A percentile compares a stretch with the other conserved stretches of the same genome.
phyloP scores from a whole-genome alignment of 1,140 invertebrate genomes.

The Papilio dardanus region DNA sequence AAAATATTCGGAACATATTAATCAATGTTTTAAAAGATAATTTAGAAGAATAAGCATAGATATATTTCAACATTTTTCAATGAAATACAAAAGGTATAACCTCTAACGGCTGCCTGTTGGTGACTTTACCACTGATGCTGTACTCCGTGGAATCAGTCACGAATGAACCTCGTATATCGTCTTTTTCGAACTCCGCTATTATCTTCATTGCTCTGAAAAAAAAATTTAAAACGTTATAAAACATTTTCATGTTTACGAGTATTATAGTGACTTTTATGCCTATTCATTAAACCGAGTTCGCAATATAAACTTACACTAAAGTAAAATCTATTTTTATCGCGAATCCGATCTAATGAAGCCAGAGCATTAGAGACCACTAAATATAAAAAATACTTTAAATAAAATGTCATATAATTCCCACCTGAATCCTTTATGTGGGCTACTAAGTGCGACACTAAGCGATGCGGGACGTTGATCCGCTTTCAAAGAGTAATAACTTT shows the following conservation, averaged over 20 bases:
- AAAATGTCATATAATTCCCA: constrained; percentile 40
- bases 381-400: too few species aligned
- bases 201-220: constrained; percentile 75
- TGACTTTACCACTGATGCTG: constrained; percentile 70
- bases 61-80: too few species aligned
- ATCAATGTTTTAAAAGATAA: too few species aligned
- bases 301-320: too few species aligned
- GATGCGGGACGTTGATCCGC: constrained; percentile 63
- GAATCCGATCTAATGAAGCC: too few species aligned
- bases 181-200: constrained; percentile 65
- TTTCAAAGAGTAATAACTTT: constrained; percentile 64
- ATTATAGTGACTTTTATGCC: too few species aligned
- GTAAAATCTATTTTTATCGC: too few species aligned
- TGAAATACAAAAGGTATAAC: constrained; percentile 51
- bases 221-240: constrained; percentile 5
- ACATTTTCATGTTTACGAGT: too few species aligned
- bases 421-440: constrained; percentile 71
- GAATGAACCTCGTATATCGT: constrained; percentile 69
- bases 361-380: too few species aligned
- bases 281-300: too few species aligned
- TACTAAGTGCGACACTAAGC: constrained; percentile 61
- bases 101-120: constrained; percentile 69
- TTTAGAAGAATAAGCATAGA: too few species aligned
- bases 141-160: constrained; percentile 69
- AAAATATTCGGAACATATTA: too few species aligned